Conservation (phyloP, 2,888 invertebrate species). For the Amblyjoppa fuscipennis region DNA sequence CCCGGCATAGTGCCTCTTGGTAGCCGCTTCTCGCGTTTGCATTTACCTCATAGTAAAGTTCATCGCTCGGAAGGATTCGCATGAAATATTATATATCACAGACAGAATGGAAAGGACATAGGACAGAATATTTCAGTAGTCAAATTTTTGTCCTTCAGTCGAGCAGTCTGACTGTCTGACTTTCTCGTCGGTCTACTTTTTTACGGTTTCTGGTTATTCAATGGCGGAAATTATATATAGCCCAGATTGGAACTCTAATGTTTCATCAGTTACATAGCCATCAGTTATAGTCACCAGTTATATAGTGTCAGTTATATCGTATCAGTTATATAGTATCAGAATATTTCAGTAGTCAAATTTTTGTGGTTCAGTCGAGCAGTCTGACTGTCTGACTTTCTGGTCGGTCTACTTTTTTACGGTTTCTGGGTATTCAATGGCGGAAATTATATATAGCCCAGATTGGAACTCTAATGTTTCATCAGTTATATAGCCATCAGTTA, state of each 20-base stretch:
- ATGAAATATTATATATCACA: neutral
- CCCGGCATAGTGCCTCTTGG: conserved; percentile 10
- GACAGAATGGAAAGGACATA: no score
- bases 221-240: neutral
- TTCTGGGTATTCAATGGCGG: neutral
- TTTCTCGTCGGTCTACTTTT: no score
- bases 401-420: neutral
- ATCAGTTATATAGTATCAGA: neutral
- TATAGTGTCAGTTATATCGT: no score
- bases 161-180: neutral
- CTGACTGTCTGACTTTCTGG: no score
- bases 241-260: neutral
- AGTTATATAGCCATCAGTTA: no score
- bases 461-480: no score
- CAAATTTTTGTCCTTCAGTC: neutral
- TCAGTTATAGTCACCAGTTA: no score
- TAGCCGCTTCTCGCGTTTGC: neutral
- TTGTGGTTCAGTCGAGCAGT: neutral
- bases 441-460: neutral
- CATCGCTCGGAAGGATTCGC: neutral
- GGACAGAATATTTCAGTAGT: neutral
- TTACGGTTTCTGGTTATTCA: no score
- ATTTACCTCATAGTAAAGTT: conserved; percentile 52
- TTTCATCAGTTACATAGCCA: no score
- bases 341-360: neutral